These are phyloP conservation scores for Lytechinus variegatus DNA, from an alignment of 35 echinoderm and acorn worm species.

Conservation along the genomic window DNA sequence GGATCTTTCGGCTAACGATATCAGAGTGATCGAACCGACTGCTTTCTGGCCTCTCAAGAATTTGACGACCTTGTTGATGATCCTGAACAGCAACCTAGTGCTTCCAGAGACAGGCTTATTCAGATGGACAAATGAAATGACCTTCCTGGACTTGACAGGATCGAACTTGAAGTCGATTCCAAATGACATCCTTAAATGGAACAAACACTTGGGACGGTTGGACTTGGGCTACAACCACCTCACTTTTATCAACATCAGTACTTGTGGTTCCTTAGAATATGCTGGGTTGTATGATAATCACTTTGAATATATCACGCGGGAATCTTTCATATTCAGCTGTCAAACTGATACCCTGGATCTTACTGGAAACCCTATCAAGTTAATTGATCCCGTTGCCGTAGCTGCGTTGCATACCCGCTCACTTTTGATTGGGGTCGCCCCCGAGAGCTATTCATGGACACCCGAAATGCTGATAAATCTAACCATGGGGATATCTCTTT, in stretches of 20 bases:
- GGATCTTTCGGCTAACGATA: conserved; percentile 10
- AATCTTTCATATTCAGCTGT: background rate
- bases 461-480: background rate
- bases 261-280: background rate
- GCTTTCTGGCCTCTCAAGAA: background rate
- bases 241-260: background rate
- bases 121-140: background rate
- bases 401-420: background rate
- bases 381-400: background rate
- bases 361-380: background rate
- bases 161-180: background rate
- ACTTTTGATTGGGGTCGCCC: background rate
- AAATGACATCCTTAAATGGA: background rate
- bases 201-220: background rate
- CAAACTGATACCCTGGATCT: background rate
- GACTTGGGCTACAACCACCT: background rate
- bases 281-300: background rate
- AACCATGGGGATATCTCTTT: background rate
- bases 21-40: background rate
- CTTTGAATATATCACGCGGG: background rate
- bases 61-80: background rate
- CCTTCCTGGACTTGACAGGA: background rate
- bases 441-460: background rate
- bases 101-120: background rate
- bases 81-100: background rate